Evolutionary conservation across 1,140 invertebrate genomes (phyloP), one percentile per base, ranked within the genome.

Genomic region (Periplaneta americana): DNA sequence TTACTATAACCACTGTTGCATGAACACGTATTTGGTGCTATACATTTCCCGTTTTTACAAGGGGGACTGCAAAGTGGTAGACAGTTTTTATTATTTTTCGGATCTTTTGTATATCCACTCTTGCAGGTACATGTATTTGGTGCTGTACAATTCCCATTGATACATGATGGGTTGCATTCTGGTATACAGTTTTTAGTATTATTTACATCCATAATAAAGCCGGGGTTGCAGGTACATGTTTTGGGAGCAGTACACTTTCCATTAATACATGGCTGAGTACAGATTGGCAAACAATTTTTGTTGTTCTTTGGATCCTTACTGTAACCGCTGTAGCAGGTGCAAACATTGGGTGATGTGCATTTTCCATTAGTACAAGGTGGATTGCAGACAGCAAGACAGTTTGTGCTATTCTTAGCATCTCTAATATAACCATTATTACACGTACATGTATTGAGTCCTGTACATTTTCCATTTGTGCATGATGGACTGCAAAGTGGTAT

Each of bases 381-480:
- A 36, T 83, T 74, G 80, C 86, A 87, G 0, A 86, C 34, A 81
- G 81, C 75, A 18, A 48, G 34, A 28, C 81, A 81, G n/a, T 34
- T 75, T 1, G 31, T 18, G n/a, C 74, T 80, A 22, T 37, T 74
- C 22, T 6, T 48, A 15, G 82, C 10, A 80, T 84, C 75, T 33
- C 78, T 80, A n/a, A 57, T 15, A 74, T 85, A 87, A 18, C 86
- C 87, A 15, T 35, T 5, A 10, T 82, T 0, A 81, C 91, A 92
- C 6, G 83, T 83, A 79, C 92, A 93, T 9, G 84, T 86, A 82
- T 92, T 90, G 2, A 92, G 91, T 1, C 87, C 88, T 22, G 89
- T 89, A 83, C 93, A 94, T 39, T 87, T 90, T 9, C 91, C 91
- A 83, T 91, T 87, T 4, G 84, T 85, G 84, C 93, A 94, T 15